Conservation (phyloP, 2,888 invertebrate genomes). For the Syrista parreyssii region DNA sequence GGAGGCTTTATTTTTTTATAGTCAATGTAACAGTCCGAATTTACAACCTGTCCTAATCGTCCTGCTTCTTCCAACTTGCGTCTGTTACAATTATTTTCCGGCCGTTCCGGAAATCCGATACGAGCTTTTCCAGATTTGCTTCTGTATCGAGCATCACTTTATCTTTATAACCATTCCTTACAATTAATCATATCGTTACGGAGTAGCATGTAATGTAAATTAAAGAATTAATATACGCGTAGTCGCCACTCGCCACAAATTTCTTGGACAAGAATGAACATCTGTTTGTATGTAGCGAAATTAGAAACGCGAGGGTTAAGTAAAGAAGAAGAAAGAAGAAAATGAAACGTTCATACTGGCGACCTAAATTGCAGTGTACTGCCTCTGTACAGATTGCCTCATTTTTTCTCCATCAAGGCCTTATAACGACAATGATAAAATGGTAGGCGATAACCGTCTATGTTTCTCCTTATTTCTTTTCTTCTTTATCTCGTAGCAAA, state of each 20-base stretch:
- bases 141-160: not conserved
- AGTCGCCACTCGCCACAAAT: not conserved
- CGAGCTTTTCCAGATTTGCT: not conserved
- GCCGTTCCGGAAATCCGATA: not conserved
- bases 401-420: not conserved
- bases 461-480: not conserved
- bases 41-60: not conserved
- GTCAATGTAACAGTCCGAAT: not conserved
- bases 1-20: conserved; percentile 12
- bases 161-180: not conserved
- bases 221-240: not conserved
- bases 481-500: not conserved
- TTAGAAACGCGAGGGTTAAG: not conserved
- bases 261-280: not conserved
- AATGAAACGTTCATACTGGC: not conserved
- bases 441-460: not conserved
- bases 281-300: not conserved
- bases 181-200: not conserved
- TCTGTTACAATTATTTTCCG: not conserved
- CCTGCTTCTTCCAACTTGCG: not conserved
- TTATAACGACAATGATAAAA: not conserved
- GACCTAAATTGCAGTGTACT: not conserved
- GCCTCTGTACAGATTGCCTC: too few relatives aligned
- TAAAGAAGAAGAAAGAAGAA: not conserved
- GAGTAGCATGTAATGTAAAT: not conserved